Conservation (phyloP, 2,113 vertebrate genomes). For the Ia io region DNA sequence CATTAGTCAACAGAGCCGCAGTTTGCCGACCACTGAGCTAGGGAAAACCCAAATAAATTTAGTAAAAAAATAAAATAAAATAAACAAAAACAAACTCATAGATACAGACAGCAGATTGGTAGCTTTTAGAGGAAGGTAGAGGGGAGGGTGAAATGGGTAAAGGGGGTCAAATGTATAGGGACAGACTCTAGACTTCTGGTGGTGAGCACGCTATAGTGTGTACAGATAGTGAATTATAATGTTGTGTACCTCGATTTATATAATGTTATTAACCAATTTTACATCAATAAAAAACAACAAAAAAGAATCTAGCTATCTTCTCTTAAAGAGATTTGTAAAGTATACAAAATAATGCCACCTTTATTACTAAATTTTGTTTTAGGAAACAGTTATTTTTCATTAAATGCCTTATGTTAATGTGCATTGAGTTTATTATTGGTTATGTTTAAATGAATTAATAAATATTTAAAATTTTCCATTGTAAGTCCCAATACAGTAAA, state of each 20-base stretch:
- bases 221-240: not conserved
- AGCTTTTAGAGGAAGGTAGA: not conserved
- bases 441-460: not conserved
- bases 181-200: not conserved
- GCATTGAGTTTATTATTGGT: not conserved
- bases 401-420: not conserved
- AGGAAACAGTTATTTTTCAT: not conserved
- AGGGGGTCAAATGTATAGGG: not conserved
- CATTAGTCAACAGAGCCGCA: no score
- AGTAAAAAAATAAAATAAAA: not conserved
- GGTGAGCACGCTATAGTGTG: not conserved
- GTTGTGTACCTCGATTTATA: not conserved
- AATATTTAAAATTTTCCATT: not conserved
- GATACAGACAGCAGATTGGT: not conserved
- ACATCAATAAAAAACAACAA: not conserved
- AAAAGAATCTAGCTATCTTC: not conserved
- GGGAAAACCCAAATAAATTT: not conserved
- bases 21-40: no score
- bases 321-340: slow-evolving; percentile 2
- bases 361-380: not conserved
- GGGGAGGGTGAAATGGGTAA: not conserved
- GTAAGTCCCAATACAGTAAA: not conserved
- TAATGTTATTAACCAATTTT: not conserved
- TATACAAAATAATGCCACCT: not conserved
- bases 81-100: not conserved